A percentile compares a stretch with the other conserved stretches of the same genome.
These are phyloP conservation scores for Montipora cactus DNA, from an alignment of 64 coral and sea anemone genomes.

Conservation along the genomic window DNA sequence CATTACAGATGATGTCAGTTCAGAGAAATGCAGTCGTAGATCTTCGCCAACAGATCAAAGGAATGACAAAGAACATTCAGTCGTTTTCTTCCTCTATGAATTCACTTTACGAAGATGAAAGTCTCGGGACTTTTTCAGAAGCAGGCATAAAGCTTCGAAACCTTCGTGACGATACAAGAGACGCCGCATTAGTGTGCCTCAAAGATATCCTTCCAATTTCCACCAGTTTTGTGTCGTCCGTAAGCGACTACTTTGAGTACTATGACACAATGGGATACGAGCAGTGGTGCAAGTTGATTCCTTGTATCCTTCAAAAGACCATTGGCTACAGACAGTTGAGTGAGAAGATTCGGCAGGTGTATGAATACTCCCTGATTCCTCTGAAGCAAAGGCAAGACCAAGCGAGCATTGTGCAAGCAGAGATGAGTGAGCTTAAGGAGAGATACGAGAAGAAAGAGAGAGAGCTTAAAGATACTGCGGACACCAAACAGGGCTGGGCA, in stretches of 20 bases:
- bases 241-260: constrained; percentile 21
- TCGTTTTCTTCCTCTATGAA: too few species aligned
- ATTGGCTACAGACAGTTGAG: constrained; percentile 4
- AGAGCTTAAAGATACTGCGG: constrained; percentile 10
- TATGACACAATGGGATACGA: constrained; percentile 30
- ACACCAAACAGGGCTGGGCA: constrained; percentile 41
- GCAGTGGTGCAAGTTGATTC: not conserved
- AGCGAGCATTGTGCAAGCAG: not conserved
- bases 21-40: too few species aligned
- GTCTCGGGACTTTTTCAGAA: too few species aligned
- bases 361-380: constrained; percentile 34
- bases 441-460: constrained; percentile 17
- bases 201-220: constrained; percentile 30
- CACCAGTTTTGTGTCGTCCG: not conserved
- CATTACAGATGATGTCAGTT: too few species aligned
- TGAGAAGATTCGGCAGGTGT: not conserved
- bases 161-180: constrained; percentile 35
- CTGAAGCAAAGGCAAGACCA: constrained; percentile 54
- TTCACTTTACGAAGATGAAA: too few species aligned
- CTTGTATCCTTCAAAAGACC: not conserved
- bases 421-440: constrained; percentile 20
- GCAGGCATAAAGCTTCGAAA: not conserved
- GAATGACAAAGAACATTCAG: too few species aligned
- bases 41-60: too few species aligned
- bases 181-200: constrained; percentile 5